These are phyloP conservation scores for Pedionomus torquatus DNA, from an alignment of 2,113 vertebrate species.

Conservation along the genomic window DNA sequence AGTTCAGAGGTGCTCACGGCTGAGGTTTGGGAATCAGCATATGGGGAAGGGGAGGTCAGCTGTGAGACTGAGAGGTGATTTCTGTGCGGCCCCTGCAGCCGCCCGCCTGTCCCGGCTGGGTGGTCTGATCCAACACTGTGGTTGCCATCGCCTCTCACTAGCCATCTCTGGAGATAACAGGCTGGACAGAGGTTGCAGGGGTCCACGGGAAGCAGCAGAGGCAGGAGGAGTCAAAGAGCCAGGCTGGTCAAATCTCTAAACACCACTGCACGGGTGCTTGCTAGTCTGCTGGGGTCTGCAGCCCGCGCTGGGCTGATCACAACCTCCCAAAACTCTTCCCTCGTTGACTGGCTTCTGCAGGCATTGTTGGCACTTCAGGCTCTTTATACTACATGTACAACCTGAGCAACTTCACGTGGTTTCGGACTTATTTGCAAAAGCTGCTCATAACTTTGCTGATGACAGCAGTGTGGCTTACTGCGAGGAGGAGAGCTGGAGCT, in stretches of 20 bases:
- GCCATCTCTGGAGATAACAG: not conserved
- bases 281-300: not conserved
- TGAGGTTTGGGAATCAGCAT: not conserved
- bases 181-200: not conserved
- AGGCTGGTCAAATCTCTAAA: not conserved
- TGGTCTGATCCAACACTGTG: not conserved
- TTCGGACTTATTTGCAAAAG: not conserved
- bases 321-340: not conserved
- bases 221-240: not conserved
- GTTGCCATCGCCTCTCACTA: not conserved
- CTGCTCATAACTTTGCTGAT: not conserved
- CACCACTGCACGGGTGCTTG: fast-evolving
- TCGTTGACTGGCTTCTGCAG: not conserved
- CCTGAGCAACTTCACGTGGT: fast-evolving
- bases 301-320: fast-evolving
- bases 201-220: not conserved
- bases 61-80: not conserved
- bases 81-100: not conserved
- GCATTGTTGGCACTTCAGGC: fast-evolving
- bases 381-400: fast-evolving
- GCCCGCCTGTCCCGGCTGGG: not conserved
- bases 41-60: not conserved
- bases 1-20: not conserved
- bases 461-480: fast-evolving
- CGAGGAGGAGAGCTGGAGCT: fast-evolving